Conservation (phyloP, 2,888 invertebrate species). For the Drosophila flavopinicola region DNA sequence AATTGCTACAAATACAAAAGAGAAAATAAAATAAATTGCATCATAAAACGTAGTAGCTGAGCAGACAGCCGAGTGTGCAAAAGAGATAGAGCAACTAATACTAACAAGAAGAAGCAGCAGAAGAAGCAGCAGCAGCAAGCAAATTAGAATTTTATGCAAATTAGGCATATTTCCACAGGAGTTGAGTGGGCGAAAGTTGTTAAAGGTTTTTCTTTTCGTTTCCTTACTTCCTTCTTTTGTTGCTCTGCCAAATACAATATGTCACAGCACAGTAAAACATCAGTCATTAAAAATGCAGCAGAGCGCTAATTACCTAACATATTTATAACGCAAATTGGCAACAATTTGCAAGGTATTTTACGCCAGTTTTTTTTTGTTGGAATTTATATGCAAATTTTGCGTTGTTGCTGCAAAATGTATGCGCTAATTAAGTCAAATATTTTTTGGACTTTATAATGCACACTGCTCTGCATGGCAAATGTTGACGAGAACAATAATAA, state of each 20-base stretch:
- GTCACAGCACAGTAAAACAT: background rate
- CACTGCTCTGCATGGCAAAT: slow-evolving; percentile 30
- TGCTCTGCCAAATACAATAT: background rate
- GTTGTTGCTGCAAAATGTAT: slow-evolving; percentile 36
- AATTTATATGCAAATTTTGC: slow-evolving; percentile 9
- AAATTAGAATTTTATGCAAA: slow-evolving; percentile 84
- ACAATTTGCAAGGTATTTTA: slow-evolving; percentile 10
- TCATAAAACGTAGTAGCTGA: slow-evolving; percentile 66
- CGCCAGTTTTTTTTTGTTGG: slow-evolving; percentile 6
- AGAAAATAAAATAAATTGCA: slow-evolving; percentile 78
- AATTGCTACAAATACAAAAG: slow-evolving; percentile 72
- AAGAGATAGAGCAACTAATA: slow-evolving; percentile 28
- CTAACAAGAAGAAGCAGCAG: slow-evolving; percentile 26
- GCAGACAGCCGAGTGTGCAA: slow-evolving; percentile 13
- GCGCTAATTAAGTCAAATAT: slow-evolving; percentile 52
- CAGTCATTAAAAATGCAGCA: background rate
- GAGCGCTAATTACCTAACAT: slow-evolving; percentile 34
- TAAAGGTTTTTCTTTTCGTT: slow-evolving; percentile 1
- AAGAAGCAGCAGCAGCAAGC: slow-evolving; percentile 50
- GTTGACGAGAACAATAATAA: slow-evolving; percentile 15
- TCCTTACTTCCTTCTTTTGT: too few species aligned
- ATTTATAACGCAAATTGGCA: slow-evolving; percentile 36
- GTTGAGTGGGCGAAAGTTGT: slow-evolving; percentile 11
- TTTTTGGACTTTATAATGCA: slow-evolving; percentile 41
- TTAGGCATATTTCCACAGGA: slow-evolving; percentile 53